Evolutionary conservation across 1,140 invertebrate species (phyloP), one percentile per base, ranked within the genome.

Genomic region (Hermatobates lingyangjiaoensis): DNA sequence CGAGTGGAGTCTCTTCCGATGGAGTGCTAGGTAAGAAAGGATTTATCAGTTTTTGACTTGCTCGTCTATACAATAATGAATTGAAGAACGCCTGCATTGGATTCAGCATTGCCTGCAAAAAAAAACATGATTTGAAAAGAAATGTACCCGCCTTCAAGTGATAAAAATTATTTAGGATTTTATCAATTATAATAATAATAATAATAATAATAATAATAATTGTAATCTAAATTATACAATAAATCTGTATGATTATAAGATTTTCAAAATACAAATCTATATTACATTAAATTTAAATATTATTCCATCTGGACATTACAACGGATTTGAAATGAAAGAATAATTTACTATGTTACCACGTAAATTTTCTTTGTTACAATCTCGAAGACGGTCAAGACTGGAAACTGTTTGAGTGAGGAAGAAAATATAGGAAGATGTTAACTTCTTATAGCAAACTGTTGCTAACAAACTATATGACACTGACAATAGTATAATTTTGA

Each of bases 11-110:
- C 3, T 40, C 47, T 45, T 57, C 56, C 23, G 12, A 39, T 3
- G 48, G 12, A 2, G 23, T 10, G 10, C n/a, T 3, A 7, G 15
- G n/a, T 4, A 23, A 23, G 47, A 60, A 63, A 0, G 62, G 61
- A n/a, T 58, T 55, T 38, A 54, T 50, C 0, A 64, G 45, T 42
- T 50, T 50, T 18, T 59, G 69, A 49, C 65, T 74, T 77, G 80
- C 81, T 58, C 76, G 72, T 53, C 81, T 70, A 59, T 87, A 87
- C 0, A 87, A 81, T 20, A 86, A 59, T 25, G 75, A 75, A 64
- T 87, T 87, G 21, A 87, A 73, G 48, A 87, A 71, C 15, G 83
- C 83, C 71, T 87, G 84, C 51, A 87, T 70, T 18, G 84, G 84
- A 68, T 87, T 87, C 50, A 80, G 70, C 21, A 82, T 69, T 18